Evolutionary conservation across 53 echinoderm and acorn worm genomes (phyloP).

Genomic region (Pentamera pediparva): DNA sequence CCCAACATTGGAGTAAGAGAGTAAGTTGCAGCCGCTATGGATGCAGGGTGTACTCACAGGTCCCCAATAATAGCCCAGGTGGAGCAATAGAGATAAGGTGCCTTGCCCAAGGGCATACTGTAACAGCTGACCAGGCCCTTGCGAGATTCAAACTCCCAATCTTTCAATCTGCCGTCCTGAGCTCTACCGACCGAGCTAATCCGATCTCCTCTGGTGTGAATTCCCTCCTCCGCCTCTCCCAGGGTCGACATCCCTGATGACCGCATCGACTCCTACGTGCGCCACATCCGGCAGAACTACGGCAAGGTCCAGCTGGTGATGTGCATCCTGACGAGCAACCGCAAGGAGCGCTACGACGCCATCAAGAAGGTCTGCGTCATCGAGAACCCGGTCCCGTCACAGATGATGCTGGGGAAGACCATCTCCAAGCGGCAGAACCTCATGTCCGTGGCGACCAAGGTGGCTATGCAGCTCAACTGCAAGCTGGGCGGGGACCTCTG

Average conservation of each 20-base stretch:
- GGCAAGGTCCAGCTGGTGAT: constrained; percentile 61
- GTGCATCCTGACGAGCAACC: constrained; percentile 72
- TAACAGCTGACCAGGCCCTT: too few relatives aligned
- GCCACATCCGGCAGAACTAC: constrained; percentile 46
- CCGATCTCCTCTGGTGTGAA: too few relatives aligned
- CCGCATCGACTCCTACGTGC: constrained; percentile 60
- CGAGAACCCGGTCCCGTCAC: constrained; percentile 67
- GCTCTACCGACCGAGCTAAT: too few relatives aligned
- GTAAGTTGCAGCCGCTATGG: too few relatives aligned
- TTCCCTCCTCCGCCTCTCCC: too few relatives aligned
- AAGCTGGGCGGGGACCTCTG: constrained; percentile 94
- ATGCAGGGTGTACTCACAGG: too few relatives aligned
- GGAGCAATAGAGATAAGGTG: too few relatives aligned
- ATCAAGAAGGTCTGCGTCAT: constrained; percentile 84
- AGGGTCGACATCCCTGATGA: constrained; percentile 26
- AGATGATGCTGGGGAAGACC: constrained; percentile 62
- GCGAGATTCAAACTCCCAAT: too few relatives aligned
- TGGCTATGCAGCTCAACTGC: constrained; percentile 95
- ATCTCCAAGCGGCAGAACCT: constrained; percentile 67
- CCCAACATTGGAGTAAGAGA: too few relatives aligned
- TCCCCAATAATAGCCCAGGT: neutral
- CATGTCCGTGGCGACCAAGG: constrained; percentile 95
- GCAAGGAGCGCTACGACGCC: constrained; percentile 91
- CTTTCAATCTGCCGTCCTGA: too few relatives aligned
- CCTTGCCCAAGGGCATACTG: too few relatives aligned